Percentiles rank a stretch among this genome's conserved stretches.
These are phyloP conservation scores for Oncorhynchus clarkii DNA, from an alignment of 2,113 vertebrate species.

Conservation along the genomic window DNA sequence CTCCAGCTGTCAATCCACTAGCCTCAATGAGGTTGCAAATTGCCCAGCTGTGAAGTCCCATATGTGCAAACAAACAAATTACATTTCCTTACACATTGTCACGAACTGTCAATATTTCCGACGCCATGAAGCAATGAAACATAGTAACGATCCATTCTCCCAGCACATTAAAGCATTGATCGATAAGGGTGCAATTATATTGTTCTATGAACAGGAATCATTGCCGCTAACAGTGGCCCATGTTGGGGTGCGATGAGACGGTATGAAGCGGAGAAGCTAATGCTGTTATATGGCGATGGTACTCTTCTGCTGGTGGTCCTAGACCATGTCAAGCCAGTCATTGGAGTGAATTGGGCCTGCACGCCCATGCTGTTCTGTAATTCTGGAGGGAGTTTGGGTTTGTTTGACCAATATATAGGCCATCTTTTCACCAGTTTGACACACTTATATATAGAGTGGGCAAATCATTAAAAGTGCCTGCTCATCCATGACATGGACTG, in stretches of 20 bases:
- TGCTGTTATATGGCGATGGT: constrained; percentile 16
- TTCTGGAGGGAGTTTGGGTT: too few species aligned
- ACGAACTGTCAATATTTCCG: constrained; percentile 25
- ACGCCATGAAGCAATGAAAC: constrained; percentile 23
- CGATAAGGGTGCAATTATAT: constrained; percentile 58
- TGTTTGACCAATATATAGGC: too few species aligned
- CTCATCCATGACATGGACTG: too few species aligned
- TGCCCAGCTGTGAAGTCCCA: constrained; percentile 16
- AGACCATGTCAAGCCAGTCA: background rate
- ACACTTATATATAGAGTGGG: too few species aligned
- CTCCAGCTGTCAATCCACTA: background rate
- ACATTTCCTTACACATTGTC: constrained; percentile 17
- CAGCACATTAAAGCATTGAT: constrained; percentile 51
- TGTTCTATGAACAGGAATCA: constrained; percentile 49
- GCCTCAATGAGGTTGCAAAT: constrained; percentile 15
- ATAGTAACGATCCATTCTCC: constrained; percentile 46
- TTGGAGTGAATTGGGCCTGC: background rate
- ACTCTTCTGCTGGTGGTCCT: background rate
- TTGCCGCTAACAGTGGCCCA: constrained; percentile 7
- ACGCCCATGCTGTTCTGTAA: too few species aligned
- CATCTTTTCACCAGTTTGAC: too few species aligned
- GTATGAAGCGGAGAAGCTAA: background rate
- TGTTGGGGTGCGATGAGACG: constrained; percentile 19
- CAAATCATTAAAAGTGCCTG: too few species aligned
- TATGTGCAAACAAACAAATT: constrained; percentile 8